A percentile compares a stretch with the other conserved stretches of the same genome.
Conservation (phyloP, 2,888 invertebrate genomes). For the Heteromurus nitidus region DNA sequence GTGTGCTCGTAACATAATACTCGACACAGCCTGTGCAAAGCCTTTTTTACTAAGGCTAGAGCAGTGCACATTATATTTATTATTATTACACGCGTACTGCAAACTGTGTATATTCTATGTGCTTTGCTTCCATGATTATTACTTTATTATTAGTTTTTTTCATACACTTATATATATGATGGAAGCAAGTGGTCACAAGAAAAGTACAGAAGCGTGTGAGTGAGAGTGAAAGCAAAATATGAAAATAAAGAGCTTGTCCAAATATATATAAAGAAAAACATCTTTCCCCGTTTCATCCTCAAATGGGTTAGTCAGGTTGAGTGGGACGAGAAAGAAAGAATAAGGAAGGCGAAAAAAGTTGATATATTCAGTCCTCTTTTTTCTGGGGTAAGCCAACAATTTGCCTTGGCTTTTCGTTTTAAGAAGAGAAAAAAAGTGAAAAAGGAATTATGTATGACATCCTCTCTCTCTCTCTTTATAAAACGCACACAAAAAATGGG, state of each 20-base stretch:
- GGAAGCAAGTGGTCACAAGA: conserved; percentile 3
- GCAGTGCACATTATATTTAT: conserved; percentile 36
- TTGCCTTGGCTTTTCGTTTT: conserved; percentile 33
- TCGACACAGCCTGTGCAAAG: no score
- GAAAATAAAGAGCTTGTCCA: neutral
- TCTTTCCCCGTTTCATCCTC: neutral
- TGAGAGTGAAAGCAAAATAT: neutral
- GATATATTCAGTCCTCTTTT: conserved; percentile 35
- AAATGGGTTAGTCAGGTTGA: conserved; percentile 30
- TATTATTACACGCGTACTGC: conserved; percentile 17
- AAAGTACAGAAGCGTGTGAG: neutral
- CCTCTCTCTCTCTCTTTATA: no score
- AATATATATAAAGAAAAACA: neutral
- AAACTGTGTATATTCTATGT: conserved; percentile 17
- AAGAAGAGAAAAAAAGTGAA: conserved; percentile 22
- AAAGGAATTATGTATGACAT: conserved; percentile 52
- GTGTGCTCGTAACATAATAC: no score
- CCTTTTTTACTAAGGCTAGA: no score
- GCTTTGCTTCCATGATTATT: conserved; percentile 29
- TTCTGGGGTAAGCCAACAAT: conserved; percentile 40
- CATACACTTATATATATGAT: conserved; percentile 9
- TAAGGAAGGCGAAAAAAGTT: conserved; percentile 9
- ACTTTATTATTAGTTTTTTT: conserved; percentile 39
- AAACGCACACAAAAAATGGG: no score
- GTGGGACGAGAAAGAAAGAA: neutral